Base-by-base conservation (phyloP, 2,797 vertebrate genomes). In the Rhyacichthys aspro region DNA sequence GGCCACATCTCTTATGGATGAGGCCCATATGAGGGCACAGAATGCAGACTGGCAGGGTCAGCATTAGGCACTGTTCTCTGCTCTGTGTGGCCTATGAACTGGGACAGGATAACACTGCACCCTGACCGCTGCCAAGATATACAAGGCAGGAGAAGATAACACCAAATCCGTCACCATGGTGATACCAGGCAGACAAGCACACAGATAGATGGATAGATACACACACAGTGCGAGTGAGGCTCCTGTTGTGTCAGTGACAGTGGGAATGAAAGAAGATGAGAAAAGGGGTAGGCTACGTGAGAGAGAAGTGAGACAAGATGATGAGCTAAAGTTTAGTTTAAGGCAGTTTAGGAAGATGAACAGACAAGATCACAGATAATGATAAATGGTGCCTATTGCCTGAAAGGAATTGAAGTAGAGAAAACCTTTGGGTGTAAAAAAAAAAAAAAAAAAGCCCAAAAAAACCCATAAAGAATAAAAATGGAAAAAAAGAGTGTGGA, bases 91-190 rank as follows among this genome's bases (percentile, higher is more conserved):
- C 84, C 86, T 82, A 70, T 74, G 76, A 86, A 86, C 83, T 76
- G 70, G 85, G 84, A 81, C 74, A 59, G 70, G 57, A 82, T 74
- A 61, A 55, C 77, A 66, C 75, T 55, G 76, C 65, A 57, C 74
- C 80, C 56, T 6, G 57, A 74, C 81, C 66, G 74, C 84, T 84
- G 82, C 86, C 84, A 89, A 79, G 75, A 83, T 49, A 67, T 36
- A 73, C 70, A 68, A 76, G 70, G 63, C 74, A 67, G 70, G 61
- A 73, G 83, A 86, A 39, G 52, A 55, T 64, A 79, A 75, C 80
- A 78, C 74, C 74, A 78, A 84, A 81, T 65, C 75, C 39, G 56
- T 92, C 87, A 63, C 89, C 86, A 91, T 91, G 90, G 89, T 83
- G 85, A 90, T 78, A 68, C 60, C 62, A 74, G 77, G 59, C 76